Conservation (phyloP, 1,140 invertebrate species). For the Heliothis subflexa region DNA sequence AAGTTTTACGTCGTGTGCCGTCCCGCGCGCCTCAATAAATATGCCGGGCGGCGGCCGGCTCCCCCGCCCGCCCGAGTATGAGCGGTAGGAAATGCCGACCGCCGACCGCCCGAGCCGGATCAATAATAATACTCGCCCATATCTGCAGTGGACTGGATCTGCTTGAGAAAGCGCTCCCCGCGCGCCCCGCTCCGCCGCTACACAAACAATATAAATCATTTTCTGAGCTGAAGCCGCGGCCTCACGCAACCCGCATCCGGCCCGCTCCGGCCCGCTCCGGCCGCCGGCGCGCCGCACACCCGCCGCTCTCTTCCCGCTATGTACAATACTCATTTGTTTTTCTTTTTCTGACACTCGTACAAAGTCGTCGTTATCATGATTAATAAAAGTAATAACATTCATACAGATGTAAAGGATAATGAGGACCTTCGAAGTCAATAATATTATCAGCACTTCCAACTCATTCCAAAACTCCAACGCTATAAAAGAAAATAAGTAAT, state of each 20-base stretch:
- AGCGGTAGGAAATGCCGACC: slow-evolving; percentile 82
- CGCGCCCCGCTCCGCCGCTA: slow-evolving; percentile 68
- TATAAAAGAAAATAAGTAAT: slow-evolving; percentile 26
- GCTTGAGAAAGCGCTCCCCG: slow-evolving; percentile 83
- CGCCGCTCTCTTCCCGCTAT: not conserved
- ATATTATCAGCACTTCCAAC: not conserved
- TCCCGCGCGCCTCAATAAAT: slow-evolving; percentile 79
- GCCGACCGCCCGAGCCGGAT: slow-evolving; percentile 79
- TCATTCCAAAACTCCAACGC: not conserved
- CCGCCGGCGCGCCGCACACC: not conserved
- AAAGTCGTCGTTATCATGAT: not conserved
- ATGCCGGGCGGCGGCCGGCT: slow-evolving; percentile 69
- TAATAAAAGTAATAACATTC: not conserved
- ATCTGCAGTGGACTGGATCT: slow-evolving; percentile 85
- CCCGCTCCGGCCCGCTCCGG: slow-evolving; percentile 7
- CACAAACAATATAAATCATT: slow-evolving; percentile 86
- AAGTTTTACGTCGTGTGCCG: slow-evolving; percentile 76
- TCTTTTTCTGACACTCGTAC: slow-evolving; percentile 16
- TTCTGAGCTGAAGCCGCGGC: slow-evolving; percentile 74
- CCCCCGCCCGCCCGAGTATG: slow-evolving; percentile 76
- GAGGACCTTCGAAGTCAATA: not conserved
- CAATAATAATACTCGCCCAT: slow-evolving; percentile 86
- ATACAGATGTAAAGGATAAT: not conserved
- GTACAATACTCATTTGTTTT: slow-evolving; percentile 20
- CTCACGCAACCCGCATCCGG: slow-evolving; percentile 61